A percentile compares a stretch with the other conserved stretches of the same genome.
These are phyloP conservation scores for Trypoxylus dichotomus DNA, from an alignment of 1,140 invertebrate genomes.

Conservation along the genomic window DNA sequence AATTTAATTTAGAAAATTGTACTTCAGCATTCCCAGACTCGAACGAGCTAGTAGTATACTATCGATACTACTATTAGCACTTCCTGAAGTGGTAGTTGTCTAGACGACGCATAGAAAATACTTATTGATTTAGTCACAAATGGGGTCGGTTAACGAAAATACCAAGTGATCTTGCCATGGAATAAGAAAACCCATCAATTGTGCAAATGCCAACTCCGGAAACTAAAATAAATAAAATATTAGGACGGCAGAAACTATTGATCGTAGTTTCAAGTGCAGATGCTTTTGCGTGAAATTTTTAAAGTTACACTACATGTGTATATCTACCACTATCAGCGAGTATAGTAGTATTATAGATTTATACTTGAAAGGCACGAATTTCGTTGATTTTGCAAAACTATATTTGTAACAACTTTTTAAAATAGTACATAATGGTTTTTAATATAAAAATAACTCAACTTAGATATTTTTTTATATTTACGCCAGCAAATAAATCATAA, in stretches of 20 bases:
- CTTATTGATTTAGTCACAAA: slow-evolving; percentile 15
- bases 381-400: no score
- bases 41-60: neutral
- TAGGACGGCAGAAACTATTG: neutral
- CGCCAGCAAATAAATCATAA: no score
- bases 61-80: neutral
- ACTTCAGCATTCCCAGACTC: neutral
- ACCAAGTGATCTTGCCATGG: neutral
- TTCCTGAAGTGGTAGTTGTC: slow-evolving; percentile 15
- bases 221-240: slow-evolving; percentile 17
- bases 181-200: neutral
- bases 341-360: no score
- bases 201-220: neutral
- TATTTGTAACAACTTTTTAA: no score
- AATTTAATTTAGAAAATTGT: slow-evolving; percentile 25
- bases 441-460: no score
- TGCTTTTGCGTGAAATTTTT: neutral
- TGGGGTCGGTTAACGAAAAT: slow-evolving; percentile 9
- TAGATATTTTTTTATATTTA: no score
- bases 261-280: neutral
- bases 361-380: no score
- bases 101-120: slow-evolving; percentile 5
- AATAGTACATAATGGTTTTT: no score
- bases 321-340: no score
- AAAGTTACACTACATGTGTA: no score